These are phyloP conservation scores for Cydia splendana DNA, from an alignment of 1,140 invertebrate species.

Conservation along the genomic window DNA sequence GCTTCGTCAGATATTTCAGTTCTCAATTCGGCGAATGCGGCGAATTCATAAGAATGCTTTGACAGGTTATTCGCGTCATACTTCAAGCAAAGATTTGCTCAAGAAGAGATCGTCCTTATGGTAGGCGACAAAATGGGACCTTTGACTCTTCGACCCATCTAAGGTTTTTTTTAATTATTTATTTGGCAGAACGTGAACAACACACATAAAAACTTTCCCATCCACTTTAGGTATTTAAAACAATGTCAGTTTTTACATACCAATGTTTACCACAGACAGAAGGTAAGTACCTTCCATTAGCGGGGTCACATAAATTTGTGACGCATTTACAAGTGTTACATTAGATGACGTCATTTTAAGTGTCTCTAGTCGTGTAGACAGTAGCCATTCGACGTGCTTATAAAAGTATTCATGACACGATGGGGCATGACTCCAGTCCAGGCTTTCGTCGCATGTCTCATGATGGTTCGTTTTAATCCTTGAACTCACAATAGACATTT, in stretches of 20 bases:
- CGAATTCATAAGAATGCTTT: too few relatives aligned
- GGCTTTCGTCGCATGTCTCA: background rate
- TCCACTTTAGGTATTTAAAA: background rate
- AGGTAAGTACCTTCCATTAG: background rate
- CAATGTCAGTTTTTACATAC: background rate
- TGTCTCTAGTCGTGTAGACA: background rate
- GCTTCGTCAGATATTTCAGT: too few relatives aligned
- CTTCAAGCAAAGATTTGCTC: too few relatives aligned
- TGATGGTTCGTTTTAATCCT: too few relatives aligned
- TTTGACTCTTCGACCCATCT: too few relatives aligned
- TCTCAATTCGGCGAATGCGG: too few relatives aligned
- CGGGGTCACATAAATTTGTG: background rate
- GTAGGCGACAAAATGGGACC: too few relatives aligned
- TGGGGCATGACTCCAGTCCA: background rate
- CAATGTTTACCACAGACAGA: background rate
- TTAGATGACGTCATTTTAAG: conserved; percentile 15
- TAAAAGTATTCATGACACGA: background rate
- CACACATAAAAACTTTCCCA: background rate
- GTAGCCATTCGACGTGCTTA: background rate
- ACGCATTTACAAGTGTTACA: background rate
- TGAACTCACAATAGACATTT: too few relatives aligned
- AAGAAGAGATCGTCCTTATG: too few relatives aligned
- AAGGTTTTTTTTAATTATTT: too few relatives aligned
- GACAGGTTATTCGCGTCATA: too few relatives aligned
- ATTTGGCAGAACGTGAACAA: too few relatives aligned